phyloP scores from a whole-genome alignment of 2,113 vertebrate species.

The Hemiscyllium ocellatum region DNA sequence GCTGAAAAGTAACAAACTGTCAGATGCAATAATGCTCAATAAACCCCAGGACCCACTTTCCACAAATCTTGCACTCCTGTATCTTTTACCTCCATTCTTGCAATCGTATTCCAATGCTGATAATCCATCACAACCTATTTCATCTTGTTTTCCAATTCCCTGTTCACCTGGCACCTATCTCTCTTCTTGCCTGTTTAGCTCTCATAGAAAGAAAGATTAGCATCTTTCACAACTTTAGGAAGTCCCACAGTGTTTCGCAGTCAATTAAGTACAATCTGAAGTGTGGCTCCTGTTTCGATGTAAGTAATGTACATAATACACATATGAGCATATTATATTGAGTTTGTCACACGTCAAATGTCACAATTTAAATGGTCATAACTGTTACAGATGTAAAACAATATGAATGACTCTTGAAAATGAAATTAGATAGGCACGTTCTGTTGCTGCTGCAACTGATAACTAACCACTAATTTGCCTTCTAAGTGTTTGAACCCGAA shows the following conservation, averaged over 20 bases:
- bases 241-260: neutral
- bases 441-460: neutral
- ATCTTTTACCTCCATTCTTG: neutral
- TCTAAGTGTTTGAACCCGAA: neutral
- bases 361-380: neutral
- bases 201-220: neutral
- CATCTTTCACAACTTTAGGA: neutral
- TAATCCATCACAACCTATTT: neutral
- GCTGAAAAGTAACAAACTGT: conserved; percentile 2
- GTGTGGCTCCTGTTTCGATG: neutral
- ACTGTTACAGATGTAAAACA: neutral
- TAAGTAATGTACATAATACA: neutral
- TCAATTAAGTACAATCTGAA: neutral
- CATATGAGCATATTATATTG: neutral
- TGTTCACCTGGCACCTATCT: neutral
- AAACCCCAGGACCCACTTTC: neutral
- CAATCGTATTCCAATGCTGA: neutral
- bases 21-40: neutral
- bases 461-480: neutral
- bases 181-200: neutral
- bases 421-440: neutral
- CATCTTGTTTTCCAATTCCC: neutral
- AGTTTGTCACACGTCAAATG: neutral
- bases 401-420: neutral
- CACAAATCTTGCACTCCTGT: neutral